Base-by-base conservation (phyloP, 2,888 invertebrate genomes). In the Ptychoptera contaminata region DNA sequence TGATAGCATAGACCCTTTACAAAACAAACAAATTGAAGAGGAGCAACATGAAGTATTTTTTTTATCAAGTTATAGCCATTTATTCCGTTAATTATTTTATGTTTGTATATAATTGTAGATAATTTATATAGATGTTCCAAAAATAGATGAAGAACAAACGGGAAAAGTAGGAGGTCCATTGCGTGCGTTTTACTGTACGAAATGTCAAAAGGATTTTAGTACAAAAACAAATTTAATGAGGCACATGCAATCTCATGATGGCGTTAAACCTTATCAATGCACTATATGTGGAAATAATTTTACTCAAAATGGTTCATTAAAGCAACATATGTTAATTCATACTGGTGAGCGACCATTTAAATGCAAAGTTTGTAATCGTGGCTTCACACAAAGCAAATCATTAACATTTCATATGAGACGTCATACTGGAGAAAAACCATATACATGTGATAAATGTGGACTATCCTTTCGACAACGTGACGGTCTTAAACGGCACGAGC, bases 371-470 rank as follows among this genome's bases (percentile, higher is more conserved):
- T 61, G 61, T 31, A 49, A 54, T 14, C 49, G 59, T 4, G 58
- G 58, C 1, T 61, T 61, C 44, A 59, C 60, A 0, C 61, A 61
- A 48, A 55, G 55, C 23, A 61, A 61, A 49, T 59, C 59, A 16
- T 48, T 61, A 5, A 53, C 55, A 12, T 59, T 58, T 40, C 61
- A 61, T 42, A 56, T 57, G 54, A 54, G 61, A 2, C 53, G 59
- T 4, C 61, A 60, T 43, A 59, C 58, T 0, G 58, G 60, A 1
- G 59, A 60, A 41, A 61, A 61, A 44, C 61, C 61, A 1, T 60
- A 57, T 50, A 49, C 54, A 1, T 61, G 61, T 39, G 53, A 55
- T n/a, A 52, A 55, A 37, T 61, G 61, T 29, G 58, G 57, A 4
- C 47, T 54, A 4, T 51, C 49, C 15, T 61, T 60, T 38, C 54